Percentiles rank a stretch among this genome's conserved stretches.
phyloP scores from a whole-genome alignment of 1,140 invertebrate genomes.

The Ooceraea biroi region DNA sequence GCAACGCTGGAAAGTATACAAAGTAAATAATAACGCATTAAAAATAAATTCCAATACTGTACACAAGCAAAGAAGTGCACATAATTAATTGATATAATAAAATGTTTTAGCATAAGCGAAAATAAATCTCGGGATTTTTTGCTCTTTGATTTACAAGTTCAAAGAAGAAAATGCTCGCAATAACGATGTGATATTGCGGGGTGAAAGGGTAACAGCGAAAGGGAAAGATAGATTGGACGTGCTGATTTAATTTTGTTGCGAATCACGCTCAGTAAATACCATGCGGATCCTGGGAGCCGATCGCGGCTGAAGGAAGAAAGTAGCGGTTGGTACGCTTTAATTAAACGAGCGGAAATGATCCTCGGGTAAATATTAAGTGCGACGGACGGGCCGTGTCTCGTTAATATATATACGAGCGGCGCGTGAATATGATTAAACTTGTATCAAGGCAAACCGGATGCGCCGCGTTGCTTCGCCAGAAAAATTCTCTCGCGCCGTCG shows the following conservation, averaged over 20 bases:
- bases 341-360: conserved; percentile 75
- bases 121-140: conserved; percentile 31
- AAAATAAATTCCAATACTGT: background rate
- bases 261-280: conserved; percentile 73
- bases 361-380: conserved; percentile 73
- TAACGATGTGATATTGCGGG: background rate
- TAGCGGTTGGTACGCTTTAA: conserved; percentile 63
- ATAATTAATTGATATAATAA: background rate
- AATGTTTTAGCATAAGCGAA: background rate
- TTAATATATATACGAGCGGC: conserved; percentile 67
- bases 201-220: conserved; percentile 53
- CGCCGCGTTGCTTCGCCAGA: conserved; percentile 20
- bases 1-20: background rate
- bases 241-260: conserved; percentile 74
- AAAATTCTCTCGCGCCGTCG: conserved; percentile 25
- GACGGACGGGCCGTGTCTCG: conserved; percentile 66
- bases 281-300: conserved; percentile 63
- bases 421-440: conserved; percentile 74
- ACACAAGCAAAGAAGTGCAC: too few relatives aligned
- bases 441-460: conserved; percentile 56
- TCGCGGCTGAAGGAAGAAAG: conserved; percentile 66
- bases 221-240: conserved; percentile 65
- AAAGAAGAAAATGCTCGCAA: conserved; percentile 27
- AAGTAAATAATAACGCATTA: background rate
- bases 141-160: conserved; percentile 3